Conservation (phyloP, 2,113 vertebrate genomes). For the Colaptes auratus region DNA sequence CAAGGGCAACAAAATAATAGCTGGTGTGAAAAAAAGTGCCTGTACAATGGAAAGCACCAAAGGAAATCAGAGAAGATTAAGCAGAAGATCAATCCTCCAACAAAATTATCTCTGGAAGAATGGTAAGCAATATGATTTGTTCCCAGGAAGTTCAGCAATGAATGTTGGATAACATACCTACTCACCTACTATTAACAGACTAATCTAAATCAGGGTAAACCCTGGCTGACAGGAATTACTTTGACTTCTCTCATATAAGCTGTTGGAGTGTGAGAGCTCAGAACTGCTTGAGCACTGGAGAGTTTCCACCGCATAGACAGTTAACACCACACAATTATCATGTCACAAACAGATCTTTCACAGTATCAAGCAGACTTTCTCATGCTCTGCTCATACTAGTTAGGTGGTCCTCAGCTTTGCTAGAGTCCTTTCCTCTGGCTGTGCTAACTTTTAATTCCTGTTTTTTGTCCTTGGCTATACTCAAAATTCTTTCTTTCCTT, state of each 20-base stretch:
- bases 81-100: not conserved
- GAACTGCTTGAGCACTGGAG: not conserved
- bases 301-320: not conserved
- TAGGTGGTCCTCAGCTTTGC: not conserved
- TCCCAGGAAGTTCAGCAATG: not conserved
- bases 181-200: not conserved
- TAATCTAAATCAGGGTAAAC: not conserved
- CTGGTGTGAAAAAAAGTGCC: not conserved
- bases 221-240: not conserved
- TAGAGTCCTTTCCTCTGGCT: not conserved
- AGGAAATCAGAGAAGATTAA: not conserved
- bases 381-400: accelerated
- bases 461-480: not conserved
- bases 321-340: accelerated
- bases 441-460: not conserved
- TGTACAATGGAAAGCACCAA: not conserved
- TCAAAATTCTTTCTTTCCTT: not conserved
- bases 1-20: not conserved
- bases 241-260: not conserved
- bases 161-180: accelerated
- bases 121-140: not conserved
- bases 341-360: not conserved
- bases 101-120: not conserved
- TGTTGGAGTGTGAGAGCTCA: not conserved
- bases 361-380: not conserved